Evolutionary conservation across 2,113 vertebrate species (phyloP).

Genomic region (Raphicerus campestris): DNA sequence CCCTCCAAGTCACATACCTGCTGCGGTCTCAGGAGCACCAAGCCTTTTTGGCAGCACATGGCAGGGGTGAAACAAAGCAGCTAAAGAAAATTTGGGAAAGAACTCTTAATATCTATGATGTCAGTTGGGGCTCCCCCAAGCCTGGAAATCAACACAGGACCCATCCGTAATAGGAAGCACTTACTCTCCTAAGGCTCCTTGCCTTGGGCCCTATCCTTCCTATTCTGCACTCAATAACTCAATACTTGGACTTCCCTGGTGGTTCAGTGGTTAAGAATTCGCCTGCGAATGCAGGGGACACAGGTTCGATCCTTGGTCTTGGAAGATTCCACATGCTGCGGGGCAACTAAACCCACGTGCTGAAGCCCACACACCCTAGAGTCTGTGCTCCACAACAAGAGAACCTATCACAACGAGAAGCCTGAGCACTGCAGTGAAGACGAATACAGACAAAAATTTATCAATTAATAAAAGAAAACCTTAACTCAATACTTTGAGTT

Average conservation of each 20-base stretch:
- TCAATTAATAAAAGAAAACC: neutral
- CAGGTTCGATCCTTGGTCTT: neutral
- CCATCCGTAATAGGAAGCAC: neutral
- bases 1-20: neutral
- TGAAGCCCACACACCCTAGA: neutral
- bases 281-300: neutral
- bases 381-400: neutral
- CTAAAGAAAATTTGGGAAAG: neutral
- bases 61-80: neutral
- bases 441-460: neutral
- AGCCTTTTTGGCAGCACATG: neutral
- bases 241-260: neutral
- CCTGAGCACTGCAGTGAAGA: neutral
- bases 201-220: neutral
- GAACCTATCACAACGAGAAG: neutral
- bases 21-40: neutral
- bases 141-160: neutral
- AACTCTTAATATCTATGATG: neutral
- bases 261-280: neutral
- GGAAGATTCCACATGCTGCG: neutral
- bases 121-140: neutral
- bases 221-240: neutral
- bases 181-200: neutral
- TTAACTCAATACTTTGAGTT: neutral
- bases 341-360: neutral